Evolutionary conservation across 2,113 vertebrate species (phyloP).

Genomic region (Vidua macroura): DNA sequence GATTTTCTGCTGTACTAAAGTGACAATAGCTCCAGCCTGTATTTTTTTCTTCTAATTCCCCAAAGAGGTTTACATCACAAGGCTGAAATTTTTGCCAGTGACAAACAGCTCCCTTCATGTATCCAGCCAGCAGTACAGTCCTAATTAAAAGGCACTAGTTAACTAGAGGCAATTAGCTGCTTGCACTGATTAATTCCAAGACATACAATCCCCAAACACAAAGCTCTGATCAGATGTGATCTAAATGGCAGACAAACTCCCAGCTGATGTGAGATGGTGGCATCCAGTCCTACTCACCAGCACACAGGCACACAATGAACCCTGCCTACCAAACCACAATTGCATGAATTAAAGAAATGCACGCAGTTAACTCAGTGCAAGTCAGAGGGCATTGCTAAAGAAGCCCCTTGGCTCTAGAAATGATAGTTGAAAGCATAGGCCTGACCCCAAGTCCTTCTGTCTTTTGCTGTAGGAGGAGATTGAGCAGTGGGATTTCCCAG

Average conservation of each 20-base stretch:
- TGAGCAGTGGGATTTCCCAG: neutral
- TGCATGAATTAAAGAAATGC: neutral
- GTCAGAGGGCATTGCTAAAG: neutral
- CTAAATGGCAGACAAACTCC: neutral
- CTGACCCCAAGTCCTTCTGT: neutral
- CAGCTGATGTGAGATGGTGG: neutral
- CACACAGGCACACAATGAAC: neutral
- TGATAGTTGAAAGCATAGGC: neutral
- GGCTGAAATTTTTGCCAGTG: neutral
- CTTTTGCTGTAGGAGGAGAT: neutral
- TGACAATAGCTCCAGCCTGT: neutral
- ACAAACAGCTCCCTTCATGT: neutral
- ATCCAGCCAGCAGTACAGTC: neutral
- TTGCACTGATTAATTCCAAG: neutral
- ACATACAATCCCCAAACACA: neutral
- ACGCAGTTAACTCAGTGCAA: neutral
- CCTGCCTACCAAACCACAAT: neutral
- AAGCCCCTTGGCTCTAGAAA: neutral
- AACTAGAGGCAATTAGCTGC: neutral
- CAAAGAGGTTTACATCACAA: slow-evolving; percentile 26
- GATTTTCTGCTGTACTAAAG: neutral
- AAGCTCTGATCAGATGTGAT: neutral
- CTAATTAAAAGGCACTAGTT: slow-evolving; percentile 26
- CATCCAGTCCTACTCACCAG: neutral
- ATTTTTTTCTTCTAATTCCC: neutral